These are phyloP conservation scores for Triplophysa rosa DNA, from an alignment of 2,113 vertebrate genomes.

Conservation along the genomic window DNA sequence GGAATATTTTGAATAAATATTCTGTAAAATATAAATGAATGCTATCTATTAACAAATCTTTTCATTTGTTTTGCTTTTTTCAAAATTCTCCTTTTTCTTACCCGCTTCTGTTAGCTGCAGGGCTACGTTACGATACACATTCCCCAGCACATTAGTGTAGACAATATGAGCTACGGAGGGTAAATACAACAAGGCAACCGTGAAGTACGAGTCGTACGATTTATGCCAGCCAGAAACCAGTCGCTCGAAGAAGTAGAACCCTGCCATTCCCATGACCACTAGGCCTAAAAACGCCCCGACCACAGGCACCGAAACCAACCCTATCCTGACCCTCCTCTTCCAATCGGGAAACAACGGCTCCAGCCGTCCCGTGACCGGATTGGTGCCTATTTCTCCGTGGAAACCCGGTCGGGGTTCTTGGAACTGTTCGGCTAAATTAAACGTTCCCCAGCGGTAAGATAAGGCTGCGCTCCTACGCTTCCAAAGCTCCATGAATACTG, in stretches of 20 bases:
- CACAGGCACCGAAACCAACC: constrained; percentile 72
- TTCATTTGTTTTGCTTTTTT: too few species aligned
- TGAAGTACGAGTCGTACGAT: constrained; percentile 61
- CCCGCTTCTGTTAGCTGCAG: constrained; percentile 74
- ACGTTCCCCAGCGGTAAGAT: constrained; percentile 76
- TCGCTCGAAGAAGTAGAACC: constrained; percentile 75
- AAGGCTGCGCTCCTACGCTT: constrained; percentile 73
- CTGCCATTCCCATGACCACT: constrained; percentile 72
- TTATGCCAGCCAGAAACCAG: constrained; percentile 62
- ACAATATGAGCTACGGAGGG: constrained; percentile 77
- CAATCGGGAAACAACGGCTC: constrained; percentile 77
- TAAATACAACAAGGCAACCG: constrained; percentile 64
- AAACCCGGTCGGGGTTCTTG: constrained; percentile 76
- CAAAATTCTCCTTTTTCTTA: constrained; percentile 53
- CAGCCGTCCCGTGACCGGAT: constrained; percentile 72
- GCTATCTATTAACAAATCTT: too few species aligned
- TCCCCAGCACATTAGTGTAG: constrained; percentile 74
- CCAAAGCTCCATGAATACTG: constrained; percentile 79
- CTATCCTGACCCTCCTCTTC: constrained; percentile 71
- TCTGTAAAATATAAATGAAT: too few species aligned
- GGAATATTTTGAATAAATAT: too few species aligned
- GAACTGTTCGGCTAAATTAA: constrained; percentile 71
- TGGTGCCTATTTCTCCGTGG: constrained; percentile 70
- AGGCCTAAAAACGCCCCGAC: constrained; percentile 74
- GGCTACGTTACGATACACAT: constrained; percentile 69